Evolutionary conservation across 1,140 invertebrate species (phyloP).

Genomic region (Danaus melanippus): DNA sequence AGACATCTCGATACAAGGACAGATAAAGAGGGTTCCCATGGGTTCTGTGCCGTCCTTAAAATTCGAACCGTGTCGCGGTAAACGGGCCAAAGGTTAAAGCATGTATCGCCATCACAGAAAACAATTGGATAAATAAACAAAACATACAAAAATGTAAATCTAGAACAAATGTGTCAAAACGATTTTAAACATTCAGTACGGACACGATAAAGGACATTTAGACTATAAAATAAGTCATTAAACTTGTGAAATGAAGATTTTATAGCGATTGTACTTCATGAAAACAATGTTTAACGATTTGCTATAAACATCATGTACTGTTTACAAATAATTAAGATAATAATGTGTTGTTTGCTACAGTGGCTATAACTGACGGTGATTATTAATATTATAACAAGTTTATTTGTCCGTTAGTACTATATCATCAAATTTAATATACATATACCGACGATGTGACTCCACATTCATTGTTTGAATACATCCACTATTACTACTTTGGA

Average conservation of each 20-base stretch:
- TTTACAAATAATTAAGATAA: no score
- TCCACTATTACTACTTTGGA: no score
- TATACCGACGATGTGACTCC: no score
- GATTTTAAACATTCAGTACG: conserved; percentile 23
- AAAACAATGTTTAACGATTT: conserved; percentile 29
- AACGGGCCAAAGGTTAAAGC: conserved; percentile 44
- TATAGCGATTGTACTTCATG: conserved; percentile 15
- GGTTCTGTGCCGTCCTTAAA: conserved; percentile 37
- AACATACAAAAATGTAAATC: not conserved
- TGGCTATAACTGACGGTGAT: no score
- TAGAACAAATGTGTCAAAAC: conserved; percentile 9
- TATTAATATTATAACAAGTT: no score
- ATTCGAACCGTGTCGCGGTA: conserved; percentile 25
- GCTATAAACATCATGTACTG: conserved; percentile 13
- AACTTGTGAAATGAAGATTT: conserved; percentile 25
- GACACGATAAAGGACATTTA: conserved; percentile 13
- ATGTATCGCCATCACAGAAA: not conserved
- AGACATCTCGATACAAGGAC: conserved; percentile 63
- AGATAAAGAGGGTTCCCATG: conserved; percentile 66
- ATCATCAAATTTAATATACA: no score
- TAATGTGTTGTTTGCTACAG: no score
- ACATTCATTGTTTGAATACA: no score
- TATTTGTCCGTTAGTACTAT: no score
- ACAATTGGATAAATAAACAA: no score
- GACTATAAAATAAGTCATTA: conserved; percentile 22